These are phyloP conservation scores for Acropora tenuis DNA, from an alignment of 64 coral and sea anemone species.

Conservation along the genomic window DNA sequence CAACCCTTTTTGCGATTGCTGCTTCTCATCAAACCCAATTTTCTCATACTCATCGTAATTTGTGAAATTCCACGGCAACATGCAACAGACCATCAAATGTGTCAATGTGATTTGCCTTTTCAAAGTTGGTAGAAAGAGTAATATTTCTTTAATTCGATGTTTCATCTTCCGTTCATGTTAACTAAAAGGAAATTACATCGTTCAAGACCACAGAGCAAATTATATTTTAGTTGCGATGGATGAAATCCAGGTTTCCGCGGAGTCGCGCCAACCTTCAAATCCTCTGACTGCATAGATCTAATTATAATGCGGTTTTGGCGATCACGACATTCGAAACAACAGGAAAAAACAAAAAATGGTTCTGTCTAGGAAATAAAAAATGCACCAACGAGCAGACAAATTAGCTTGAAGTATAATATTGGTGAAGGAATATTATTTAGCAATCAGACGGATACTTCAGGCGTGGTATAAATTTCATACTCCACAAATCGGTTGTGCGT, in stretches of 20 bases:
- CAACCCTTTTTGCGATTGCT: neutral
- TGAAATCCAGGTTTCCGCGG: neutral
- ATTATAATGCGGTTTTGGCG: neutral
- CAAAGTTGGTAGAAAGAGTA: no score
- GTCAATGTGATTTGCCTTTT: no score
- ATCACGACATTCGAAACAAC: neutral
- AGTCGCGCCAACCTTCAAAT: neutral
- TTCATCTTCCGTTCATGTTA: neutral
- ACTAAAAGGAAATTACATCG: neutral
- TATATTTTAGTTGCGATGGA: neutral
- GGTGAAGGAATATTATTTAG: no score
- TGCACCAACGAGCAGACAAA: neutral
- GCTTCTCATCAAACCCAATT: no score
- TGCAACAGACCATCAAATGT: neutral
- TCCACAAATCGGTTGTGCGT: no score
- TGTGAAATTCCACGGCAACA: neutral
- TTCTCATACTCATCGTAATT: neutral
- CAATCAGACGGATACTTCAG: neutral
- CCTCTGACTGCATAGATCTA: neutral
- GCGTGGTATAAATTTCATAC: neutral
- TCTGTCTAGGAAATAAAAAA: neutral
- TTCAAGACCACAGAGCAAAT: neutral
- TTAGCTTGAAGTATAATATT: neutral
- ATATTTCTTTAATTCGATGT: no score
- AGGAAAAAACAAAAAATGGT: neutral